phyloP scores from a whole-genome alignment of 2,113 vertebrate species.

The Callopanchax toddi region DNA sequence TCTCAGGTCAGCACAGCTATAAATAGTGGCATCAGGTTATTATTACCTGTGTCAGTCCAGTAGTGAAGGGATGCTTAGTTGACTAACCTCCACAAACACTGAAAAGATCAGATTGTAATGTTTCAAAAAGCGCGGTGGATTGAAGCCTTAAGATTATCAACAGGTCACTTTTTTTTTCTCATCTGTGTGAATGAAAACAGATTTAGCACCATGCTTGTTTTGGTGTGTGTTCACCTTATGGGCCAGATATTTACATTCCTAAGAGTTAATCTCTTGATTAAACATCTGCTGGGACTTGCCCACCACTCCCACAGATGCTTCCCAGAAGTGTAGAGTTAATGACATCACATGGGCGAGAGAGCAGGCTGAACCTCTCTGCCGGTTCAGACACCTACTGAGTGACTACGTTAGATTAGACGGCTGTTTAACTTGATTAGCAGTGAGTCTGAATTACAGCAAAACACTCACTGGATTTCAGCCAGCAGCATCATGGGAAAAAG shows the following conservation, averaged over 20 bases:
- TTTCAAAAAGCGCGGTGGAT: too few species aligned
- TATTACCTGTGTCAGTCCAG: not conserved
- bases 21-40: slow-evolving; percentile 7
- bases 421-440: not conserved
- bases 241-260: not conserved
- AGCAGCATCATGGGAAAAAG: not conserved
- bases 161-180: too few species aligned
- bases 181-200: not conserved
- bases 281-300: slow-evolving; percentile 20
- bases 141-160: too few species aligned
- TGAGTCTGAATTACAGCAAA: too few species aligned
- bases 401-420: not conserved
- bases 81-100: too few species aligned
- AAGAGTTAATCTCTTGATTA: not conserved
- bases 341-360: slow-evolving; percentile 4
- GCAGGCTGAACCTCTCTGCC: not conserved
- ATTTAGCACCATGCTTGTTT: not conserved
- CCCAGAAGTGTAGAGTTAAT: slow-evolving; percentile 15
- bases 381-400: not conserved
- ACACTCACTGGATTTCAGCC: too few species aligned
- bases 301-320: slow-evolving; percentile 2
- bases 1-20: slow-evolving; percentile 32
- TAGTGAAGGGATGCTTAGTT: not conserved
- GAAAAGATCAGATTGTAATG: too few species aligned
- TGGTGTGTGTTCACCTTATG: not conserved